Base-by-base conservation (phyloP, 2,888 invertebrate species). In the Myathropa florea region DNA sequence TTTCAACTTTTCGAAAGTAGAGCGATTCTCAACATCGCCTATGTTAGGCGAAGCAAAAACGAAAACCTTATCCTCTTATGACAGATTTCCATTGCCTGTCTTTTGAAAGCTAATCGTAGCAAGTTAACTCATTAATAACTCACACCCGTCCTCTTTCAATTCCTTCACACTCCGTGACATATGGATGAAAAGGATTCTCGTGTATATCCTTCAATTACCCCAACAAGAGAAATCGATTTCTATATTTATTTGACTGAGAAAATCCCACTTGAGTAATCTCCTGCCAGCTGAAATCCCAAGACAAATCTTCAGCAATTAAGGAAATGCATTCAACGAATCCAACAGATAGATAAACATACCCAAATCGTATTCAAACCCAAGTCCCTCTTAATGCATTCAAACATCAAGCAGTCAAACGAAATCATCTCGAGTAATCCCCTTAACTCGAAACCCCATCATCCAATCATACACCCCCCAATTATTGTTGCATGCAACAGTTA, bases 401-500 rank as follows among this genome's bases (percentile, higher is more conserved):
- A 68, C 39, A 53, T 55, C 24, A 53, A 53, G 63, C n/a, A 46
- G 46, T 46, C 33, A 70, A 82, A 61, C 18, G 70, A 71, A 70
- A 70, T 73, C 64, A 68, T 46, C 26, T 36, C 26, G 57, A 39
- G 36, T 68, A 72, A 72, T 80, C 68, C 67, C 81, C 63, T 55
- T 23, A 67, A 63, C 33, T 30, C 12, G 3, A 57, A 65, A 30
- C 55, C 67, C 53, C n/a, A n/a, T n/a, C n/a, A n/a, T n/a, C n/a
- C 65, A 12, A 68, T 59, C 73, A 75, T 57, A 10, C 64, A 24
- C 36, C 39, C 23, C 21, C 18, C 46, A 46, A 46, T 46, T 18
- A 46, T 46, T 46, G 46, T 18, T 46, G 46, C 46, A 71, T 80
- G 71, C 67, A 68, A 80, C 65, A 80, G 53, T 72, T 72, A 70